Evolutionary conservation across 1,140 invertebrate genomes (phyloP), one percentile per base, ranked within the genome.

Genomic region (Halyomorpha halys): DNA sequence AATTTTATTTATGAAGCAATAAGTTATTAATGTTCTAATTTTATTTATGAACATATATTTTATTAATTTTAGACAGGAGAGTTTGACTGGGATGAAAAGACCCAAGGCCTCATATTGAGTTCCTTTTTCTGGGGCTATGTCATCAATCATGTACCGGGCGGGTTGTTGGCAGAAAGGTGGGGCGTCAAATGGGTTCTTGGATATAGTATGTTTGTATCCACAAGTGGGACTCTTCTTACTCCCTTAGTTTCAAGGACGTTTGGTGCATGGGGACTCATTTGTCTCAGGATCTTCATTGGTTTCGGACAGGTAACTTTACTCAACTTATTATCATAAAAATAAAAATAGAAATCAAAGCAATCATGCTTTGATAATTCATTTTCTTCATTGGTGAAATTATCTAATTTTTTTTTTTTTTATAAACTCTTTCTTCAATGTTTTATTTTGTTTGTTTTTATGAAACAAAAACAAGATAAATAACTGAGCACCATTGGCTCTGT

Each of bases 81-180:
- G 64, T 66, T 64, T 23, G 54, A 45, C 16, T 69, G 68, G 68
- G 60, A 18, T 19, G 61, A 60, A 44, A 3, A 59, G 4, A 59
- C 61, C n/a, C 78, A 80, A 70, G 78, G 79, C 5, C 61, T 79
- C 18, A 75, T 80, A 49, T 68, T 80, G 3, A 78, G 78, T 0
- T 77, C 79, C 3, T 83, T 82, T 70, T 83, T 81, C 74, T 79
- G 77, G 75, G 81, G 82, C 13, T 83, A 83, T 68, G 73, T 78
- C 15, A 11, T 76, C 16, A 81, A 80, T 54, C 83, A 85, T 69
- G 73, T 84, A 0, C 81, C 81, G 0, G 80, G 77, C 11, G 82
- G 82, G 0, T 67, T 80, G 4, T 51, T 82, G 9, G 74, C 80
- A 0, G 80, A 81, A 66, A 73, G 73, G 53, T 79, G 78, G 49